Evolutionary conservation across 2,888 invertebrate species (phyloP), one percentile per base, ranked within the genome.

Genomic region (Drosophila testacea): DNA sequence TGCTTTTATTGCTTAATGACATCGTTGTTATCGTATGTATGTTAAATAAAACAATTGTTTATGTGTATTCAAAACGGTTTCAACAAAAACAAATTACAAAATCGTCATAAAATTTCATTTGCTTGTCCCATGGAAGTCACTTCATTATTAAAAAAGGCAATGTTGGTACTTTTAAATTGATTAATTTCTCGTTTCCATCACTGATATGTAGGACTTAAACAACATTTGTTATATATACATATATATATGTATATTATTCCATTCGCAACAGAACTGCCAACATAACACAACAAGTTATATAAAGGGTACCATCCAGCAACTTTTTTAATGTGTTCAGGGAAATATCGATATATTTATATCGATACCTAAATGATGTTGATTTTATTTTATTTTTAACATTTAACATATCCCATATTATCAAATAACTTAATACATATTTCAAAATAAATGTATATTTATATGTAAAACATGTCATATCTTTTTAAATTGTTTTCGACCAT

Each of bases 1-100:
- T 73, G 80, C 75, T 85, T 68, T 81, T 81, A 60, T 86, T 84
- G 73, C 76, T 87, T 73, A 81, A 75, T 69, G 84, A 84, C 84
- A 84, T 84, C 44, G 79, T 84, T 78, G 54, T 22, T 22, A 22
- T 22, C 22, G 22, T 22, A 69, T 68, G 72, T 81, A 69, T 67
- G 36, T 59, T 39, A 55, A 71, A 55, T 42, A 67, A 74, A 69
- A 62, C 72, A 73, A 73, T 77, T 77, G 82, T 84, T 84, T 77
- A 73, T 77, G 63, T 77, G 63, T 79, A 72, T 66, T 47, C 79
- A 82, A 79, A 65, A 65, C 72, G 69, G 66, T 67, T 70, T 68
- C 69, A 69, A 84, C 64, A 65, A 61, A 69, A 71, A 42, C 66
- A 56, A 57, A 57, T 44, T 61, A 54, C 28, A 39, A 46, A 48